Evolutionary conservation across 2,888 invertebrate species (phyloP).

Genomic region (Torymus texanus): DNA sequence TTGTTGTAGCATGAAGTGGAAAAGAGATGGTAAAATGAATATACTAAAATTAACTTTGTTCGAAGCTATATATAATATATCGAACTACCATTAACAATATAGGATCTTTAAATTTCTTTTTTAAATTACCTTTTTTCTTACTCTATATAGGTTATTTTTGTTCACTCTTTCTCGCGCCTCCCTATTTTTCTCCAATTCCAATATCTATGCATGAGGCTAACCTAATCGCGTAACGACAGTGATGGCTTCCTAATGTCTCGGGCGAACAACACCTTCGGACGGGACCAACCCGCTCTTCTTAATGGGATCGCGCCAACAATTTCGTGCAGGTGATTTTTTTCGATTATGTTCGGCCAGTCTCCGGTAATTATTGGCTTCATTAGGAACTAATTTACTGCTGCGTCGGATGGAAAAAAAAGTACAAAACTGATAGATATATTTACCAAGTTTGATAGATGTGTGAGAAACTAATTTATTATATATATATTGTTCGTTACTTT

Average conservation of each 20-base stretch:
- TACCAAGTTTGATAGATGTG: too few relatives aligned
- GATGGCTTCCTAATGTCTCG: constrained; percentile 34
- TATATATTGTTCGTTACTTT: too few relatives aligned
- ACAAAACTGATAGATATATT: too few relatives aligned
- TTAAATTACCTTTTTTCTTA: too few relatives aligned
- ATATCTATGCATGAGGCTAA: constrained; percentile 50
- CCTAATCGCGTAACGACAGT: constrained; percentile 31
- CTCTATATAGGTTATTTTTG: too few relatives aligned
- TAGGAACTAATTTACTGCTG: not conserved
- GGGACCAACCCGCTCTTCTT: not conserved
- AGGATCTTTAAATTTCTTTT: too few relatives aligned
- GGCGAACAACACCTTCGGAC: not conserved
- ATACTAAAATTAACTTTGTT: too few relatives aligned
- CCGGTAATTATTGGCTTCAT: constrained; percentile 2
- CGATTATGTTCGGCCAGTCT: not conserved
- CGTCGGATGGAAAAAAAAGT: constrained; percentile 9
- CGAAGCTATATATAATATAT: too few relatives aligned
- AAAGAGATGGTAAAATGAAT: too few relatives aligned
- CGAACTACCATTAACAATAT: too few relatives aligned
- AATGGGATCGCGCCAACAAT: constrained; percentile 21
- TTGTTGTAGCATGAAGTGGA: too few relatives aligned
- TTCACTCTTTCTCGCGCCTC: not conserved
- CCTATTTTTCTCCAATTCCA: constrained; percentile 22
- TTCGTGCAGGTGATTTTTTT: constrained; percentile 12
- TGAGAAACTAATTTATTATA: too few relatives aligned